Percentiles rank a stretch among this genome's conserved stretches.
phyloP scores from a whole-genome alignment of 2,113 vertebrate genomes.

The Nannobrachium achirus region DNA sequence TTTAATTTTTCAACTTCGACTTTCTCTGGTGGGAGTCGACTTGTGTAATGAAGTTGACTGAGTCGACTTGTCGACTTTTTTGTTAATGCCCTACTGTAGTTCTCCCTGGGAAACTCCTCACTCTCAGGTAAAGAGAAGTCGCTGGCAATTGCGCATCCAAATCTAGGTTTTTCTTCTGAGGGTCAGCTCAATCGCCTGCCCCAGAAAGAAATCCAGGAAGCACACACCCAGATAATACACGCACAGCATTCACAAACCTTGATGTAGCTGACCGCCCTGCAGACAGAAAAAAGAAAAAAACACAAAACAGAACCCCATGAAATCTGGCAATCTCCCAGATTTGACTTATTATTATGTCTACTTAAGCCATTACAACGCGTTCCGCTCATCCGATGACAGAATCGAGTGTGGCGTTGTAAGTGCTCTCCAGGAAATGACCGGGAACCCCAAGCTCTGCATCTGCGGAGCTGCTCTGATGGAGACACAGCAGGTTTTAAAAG shows the following conservation, averaged over 20 bases:
- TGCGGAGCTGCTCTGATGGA: conserved; percentile 30
- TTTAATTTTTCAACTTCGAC: too few relatives aligned
- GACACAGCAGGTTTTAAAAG: conserved; percentile 50
- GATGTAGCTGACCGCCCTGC: conserved; percentile 43
- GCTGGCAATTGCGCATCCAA: too few relatives aligned
- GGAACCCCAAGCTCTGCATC: conserved; percentile 11
- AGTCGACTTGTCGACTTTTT: too few relatives aligned
- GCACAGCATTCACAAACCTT: conserved; percentile 57
- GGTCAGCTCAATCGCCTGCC: conserved; percentile 52
- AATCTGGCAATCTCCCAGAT: conserved; percentile 48
- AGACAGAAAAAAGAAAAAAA: conserved; percentile 56
- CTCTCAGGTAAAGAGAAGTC: too few relatives aligned
- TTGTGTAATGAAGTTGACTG: too few relatives aligned
- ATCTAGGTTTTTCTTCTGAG: conserved; percentile 13
- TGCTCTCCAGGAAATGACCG: conserved; percentile 61
- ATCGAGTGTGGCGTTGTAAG: conserved; percentile 63
- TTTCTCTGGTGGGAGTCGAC: too few relatives aligned
- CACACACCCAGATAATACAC: conserved; percentile 61
- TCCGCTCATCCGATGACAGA: conserved; percentile 44
- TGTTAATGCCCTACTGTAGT: too few relatives aligned
- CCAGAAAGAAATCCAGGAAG: conserved; percentile 41
- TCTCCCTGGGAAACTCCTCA: too few relatives aligned
- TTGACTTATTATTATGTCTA: conserved; percentile 62
- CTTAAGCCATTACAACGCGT: conserved; percentile 57
- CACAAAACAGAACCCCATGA: conserved; percentile 62